Evolutionary conservation across 2,888 invertebrate genomes (phyloP), one percentile per base, ranked within the genome.

Genomic region (Rutpela maculata): DNA sequence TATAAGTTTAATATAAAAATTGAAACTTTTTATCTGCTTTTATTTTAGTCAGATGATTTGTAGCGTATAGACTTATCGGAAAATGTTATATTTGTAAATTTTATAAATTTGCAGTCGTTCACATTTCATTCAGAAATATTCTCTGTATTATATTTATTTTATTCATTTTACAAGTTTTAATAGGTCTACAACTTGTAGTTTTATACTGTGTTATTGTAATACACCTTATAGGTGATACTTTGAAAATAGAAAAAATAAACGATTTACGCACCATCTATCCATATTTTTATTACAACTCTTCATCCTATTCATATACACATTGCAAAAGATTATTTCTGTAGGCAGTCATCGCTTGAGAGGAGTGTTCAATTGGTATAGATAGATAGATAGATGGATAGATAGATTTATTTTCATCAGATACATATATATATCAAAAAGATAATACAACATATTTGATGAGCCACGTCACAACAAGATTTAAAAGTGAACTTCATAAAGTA

Each of bases 221-320:
- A 79, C 84, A 81, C 85, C 85, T 85, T 81, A 84, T 85, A 86
- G 85, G 86, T 84, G 85, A 78, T 80, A 82, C 81, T 83, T 82
- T 75, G 78, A 77, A 75, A 70, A 35, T 65, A 63, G 43, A 77
- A 76, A 72, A 77, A 75, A 78, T 62, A 80, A 78, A 81, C 77
- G 73, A 80, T 77, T 81, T 80, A 80, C 76, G 80, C 78, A 78
- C 81, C 80, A 79, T 79, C 19, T 35, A 31, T n/a, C 4, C n/a
- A 50, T 5, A 15, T 4, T n/a, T 50, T 50, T 50, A 50, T 50
- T 50, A 50, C 6, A n/a, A 43, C 43, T 43, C 12, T 12, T 6
- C 50, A 50, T 17, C 50, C 50, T 6, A n/a, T 50, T n/a, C 7
- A 15, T 35, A 9, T 26, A 26, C 2, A 26, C 4, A 3, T 26